Percentiles rank a stretch among this genome's conserved stretches.
These are phyloP conservation scores for Mus caroli DNA, from an alignment of 2,797 vertebrate genomes.

Conservation along the genomic window DNA sequence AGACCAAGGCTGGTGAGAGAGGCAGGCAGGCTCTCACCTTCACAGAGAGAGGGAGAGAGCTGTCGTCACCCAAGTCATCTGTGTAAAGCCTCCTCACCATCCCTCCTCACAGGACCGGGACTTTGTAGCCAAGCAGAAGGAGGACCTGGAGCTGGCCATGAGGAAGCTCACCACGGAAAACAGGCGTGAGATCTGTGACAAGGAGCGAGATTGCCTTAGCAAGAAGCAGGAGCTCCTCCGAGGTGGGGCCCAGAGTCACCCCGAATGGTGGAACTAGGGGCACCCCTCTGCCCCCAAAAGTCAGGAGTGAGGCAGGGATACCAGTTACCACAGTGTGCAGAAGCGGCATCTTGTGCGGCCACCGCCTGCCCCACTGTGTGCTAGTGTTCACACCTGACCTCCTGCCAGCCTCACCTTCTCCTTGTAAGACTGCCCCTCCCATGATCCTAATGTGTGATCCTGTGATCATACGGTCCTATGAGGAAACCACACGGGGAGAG, in stretches of 20 bases:
- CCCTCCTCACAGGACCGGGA: conserved; percentile 90
- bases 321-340: neutral
- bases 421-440: neutral
- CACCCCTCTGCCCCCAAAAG: accelerated
- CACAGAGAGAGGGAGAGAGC: neutral
- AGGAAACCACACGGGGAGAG: neutral
- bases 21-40: neutral
- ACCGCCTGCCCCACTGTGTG: accelerated
- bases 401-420: neutral
- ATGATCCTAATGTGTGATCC: accelerated
- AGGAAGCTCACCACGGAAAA: conserved; percentile 93
- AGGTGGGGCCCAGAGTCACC: conserved; percentile 88
- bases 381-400: neutral
- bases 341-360: neutral
- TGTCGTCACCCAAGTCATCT: neutral
- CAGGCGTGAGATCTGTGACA: conserved; percentile 94
- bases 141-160: conserved; percentile 92
- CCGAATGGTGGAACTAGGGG: neutral
- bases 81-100: neutral
- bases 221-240: conserved; percentile 96
- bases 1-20: neutral
- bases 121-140: conserved; percentile 92
- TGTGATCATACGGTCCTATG: neutral
- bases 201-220: conserved; percentile 93
- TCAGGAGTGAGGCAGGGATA: neutral